A percentile compares a stretch with the other conserved stretches of the same genome.
Evolutionary conservation across 2,797 vertebrate genomes (phyloP).

Genomic region (Notamacropus eugenii): DNA sequence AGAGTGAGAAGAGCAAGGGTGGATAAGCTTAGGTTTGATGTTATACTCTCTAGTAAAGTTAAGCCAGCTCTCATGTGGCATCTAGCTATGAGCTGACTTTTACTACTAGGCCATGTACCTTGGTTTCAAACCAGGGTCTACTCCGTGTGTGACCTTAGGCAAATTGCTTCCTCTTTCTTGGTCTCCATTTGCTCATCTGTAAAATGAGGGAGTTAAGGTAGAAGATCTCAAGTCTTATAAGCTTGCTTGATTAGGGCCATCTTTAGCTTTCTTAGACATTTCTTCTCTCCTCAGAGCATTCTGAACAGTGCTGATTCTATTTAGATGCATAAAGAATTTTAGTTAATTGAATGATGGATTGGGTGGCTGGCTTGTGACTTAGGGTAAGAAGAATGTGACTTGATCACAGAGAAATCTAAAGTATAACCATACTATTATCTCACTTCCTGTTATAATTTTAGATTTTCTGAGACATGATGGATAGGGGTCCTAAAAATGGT

Average conservation of each 20-base stretch:
- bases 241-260: neutral
- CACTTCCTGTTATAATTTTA: neutral
- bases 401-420: neutral
- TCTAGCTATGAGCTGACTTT: neutral
- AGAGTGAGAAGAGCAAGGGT: constrained; percentile 42
- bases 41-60: neutral
- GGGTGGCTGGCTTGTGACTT: neutral
- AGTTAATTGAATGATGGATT: neutral
- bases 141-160: neutral
- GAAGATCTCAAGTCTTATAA: neutral
- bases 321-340: neutral
- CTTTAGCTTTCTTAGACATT: neutral
- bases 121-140: neutral
- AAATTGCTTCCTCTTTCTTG: neutral
- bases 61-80: neutral
- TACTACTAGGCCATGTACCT: neutral
- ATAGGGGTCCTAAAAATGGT: neutral
- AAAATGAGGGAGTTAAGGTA: neutral
- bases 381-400: neutral
- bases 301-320: neutral
- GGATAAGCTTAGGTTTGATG: neutral
- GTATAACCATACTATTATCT: neutral
- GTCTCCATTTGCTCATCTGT: neutral
- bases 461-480: neutral
- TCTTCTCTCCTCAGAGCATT: neutral